Percentiles rank a stretch among this genome's conserved stretches.
Conservation (phyloP, 2,113 vertebrate genomes). For the Alethe castanea region DNA sequence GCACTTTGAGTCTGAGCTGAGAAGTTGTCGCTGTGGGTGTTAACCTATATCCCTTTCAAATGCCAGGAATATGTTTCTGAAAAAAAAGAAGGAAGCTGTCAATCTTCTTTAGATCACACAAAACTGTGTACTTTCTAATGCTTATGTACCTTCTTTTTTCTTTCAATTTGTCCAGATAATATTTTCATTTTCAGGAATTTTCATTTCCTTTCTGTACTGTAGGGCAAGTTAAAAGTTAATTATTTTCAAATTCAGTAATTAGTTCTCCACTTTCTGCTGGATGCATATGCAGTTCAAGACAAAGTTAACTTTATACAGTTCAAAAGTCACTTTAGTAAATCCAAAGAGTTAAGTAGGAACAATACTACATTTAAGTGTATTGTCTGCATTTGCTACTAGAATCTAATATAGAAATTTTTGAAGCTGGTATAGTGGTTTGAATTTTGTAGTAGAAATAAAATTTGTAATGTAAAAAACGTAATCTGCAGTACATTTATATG, state of each 20-base stretch:
- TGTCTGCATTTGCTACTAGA: not conserved
- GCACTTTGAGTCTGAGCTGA: not conserved
- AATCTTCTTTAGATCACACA: not conserved
- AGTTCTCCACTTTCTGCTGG: not conserved
- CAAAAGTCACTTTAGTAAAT: constrained; percentile 52
- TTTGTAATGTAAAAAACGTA: constrained; percentile 30
- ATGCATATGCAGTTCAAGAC: constrained; percentile 28
- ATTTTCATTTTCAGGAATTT: no score
- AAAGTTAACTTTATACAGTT: constrained; percentile 52
- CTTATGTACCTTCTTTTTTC: not conserved
- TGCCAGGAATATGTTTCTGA: not conserved
- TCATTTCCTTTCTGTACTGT: not conserved
- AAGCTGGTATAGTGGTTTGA: not conserved
- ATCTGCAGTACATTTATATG: constrained; percentile 21
- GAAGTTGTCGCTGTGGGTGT: not conserved
- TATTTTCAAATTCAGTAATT: not conserved
- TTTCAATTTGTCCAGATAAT: not conserved
- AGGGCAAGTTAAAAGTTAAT: not conserved
- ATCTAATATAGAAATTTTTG: not conserved
- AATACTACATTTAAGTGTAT: not conserved
- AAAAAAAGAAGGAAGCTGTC: not conserved
- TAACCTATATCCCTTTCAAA: not conserved
- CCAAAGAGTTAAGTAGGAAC: constrained; percentile 57
- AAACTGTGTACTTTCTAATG: not conserved
- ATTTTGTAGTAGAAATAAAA: constrained; percentile 40